A percentile compares a stretch with the other conserved stretches of the same genome.
phyloP scores from a whole-genome alignment of 2,888 invertebrate species.

The Eupithecia subumbrata region DNA sequence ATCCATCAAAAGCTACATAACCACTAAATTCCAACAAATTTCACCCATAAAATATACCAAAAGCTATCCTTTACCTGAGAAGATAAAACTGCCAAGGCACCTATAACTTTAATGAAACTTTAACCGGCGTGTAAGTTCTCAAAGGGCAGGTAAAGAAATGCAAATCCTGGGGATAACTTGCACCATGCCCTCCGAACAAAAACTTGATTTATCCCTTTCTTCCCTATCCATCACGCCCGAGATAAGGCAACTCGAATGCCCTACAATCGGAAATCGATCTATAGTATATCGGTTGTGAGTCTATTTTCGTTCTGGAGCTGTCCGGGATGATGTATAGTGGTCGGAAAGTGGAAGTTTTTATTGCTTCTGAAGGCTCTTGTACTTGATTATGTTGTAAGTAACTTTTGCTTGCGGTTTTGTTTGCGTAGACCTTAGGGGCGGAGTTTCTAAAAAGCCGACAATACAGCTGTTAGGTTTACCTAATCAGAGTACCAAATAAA shows the following conservation, averaged over 20 bases:
- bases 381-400: conserved; percentile 10
- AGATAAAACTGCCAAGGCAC: conserved; percentile 11
- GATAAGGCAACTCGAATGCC: conserved; percentile 57
- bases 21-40: neutral
- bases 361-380: conserved; percentile 15
- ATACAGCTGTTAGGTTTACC: neutral
- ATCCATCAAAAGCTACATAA: neutral
- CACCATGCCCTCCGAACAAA: conserved; percentile 57
- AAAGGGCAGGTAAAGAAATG: conserved; percentile 33
- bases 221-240: conserved; percentile 69
- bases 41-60: neutral
- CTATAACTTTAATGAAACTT: conserved; percentile 14
- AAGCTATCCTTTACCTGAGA: neutral
- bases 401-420: conserved; percentile 1
- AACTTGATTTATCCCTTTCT: conserved; percentile 73
- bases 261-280: conserved; percentile 46
- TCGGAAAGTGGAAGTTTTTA: conserved; percentile 30
- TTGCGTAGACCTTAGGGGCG: neutral
- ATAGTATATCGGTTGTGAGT: conserved; percentile 48
- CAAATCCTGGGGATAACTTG: conserved; percentile 33
- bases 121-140: conserved; percentile 1
- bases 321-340: conserved; percentile 34
- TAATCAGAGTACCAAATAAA: neutral
- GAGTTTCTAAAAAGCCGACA: neutral
- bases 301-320: conserved; percentile 41